These are phyloP conservation scores for Protobothrops flavoviridis DNA, from an alignment of 2,113 vertebrate genomes.

Conservation along the genomic window DNA sequence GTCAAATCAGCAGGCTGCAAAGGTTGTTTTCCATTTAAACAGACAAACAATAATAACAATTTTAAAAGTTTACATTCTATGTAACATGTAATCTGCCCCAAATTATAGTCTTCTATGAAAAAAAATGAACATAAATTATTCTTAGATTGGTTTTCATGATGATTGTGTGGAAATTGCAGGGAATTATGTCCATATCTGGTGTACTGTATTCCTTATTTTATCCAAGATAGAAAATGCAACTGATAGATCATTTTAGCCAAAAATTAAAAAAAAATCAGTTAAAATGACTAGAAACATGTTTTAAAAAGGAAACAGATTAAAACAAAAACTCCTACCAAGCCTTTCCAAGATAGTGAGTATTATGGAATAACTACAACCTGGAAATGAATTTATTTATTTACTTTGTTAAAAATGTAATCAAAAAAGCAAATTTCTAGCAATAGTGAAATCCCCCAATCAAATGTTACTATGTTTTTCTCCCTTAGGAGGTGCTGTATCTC, in stretches of 20 bases:
- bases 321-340: background rate
- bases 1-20: background rate
- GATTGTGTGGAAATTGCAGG: background rate
- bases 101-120: background rate
- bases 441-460: background rate
- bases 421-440: background rate
- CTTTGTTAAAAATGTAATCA: background rate
- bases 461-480: constrained; percentile 37
- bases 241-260: background rate
- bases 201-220: background rate
- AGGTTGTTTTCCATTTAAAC: background rate
- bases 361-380: background rate
- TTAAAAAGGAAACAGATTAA: background rate
- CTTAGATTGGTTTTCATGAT: background rate
- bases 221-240: background rate
- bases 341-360: background rate
- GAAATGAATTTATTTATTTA: background rate
- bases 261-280: background rate
- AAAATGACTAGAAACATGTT: background rate
- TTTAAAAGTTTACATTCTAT: background rate
- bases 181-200: background rate
- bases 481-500: constrained; percentile 60
- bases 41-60: background rate
- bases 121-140: background rate
- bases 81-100: background rate